phyloP scores from a whole-genome alignment of 2,888 invertebrate species.

The Hemithea aestivaria region DNA sequence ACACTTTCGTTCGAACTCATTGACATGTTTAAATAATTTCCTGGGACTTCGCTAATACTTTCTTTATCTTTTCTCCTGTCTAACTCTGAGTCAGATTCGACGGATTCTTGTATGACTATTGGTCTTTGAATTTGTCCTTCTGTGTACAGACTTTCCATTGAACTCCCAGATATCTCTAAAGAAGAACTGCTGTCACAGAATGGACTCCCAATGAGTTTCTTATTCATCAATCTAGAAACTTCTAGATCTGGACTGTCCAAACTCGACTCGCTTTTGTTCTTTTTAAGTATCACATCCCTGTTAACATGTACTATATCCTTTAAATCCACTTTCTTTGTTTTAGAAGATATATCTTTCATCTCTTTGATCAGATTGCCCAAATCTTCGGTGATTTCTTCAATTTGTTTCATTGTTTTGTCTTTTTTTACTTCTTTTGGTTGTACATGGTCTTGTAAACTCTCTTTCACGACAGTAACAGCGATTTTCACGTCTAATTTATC shows the following conservation, averaged over 20 bases:
- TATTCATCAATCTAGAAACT: conserved; percentile 71
- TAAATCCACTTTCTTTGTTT: conserved; percentile 34
- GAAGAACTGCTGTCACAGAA: conserved; percentile 71
- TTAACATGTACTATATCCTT: conserved; percentile 54
- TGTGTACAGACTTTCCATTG: conserved; percentile 66
- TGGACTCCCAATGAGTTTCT: conserved; percentile 52
- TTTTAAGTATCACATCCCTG: conserved; percentile 67
- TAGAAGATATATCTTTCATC: conserved; percentile 52
- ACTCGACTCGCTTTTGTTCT: conserved; percentile 74
- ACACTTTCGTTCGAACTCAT: conserved; percentile 73
- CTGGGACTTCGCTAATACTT: conserved; percentile 65
- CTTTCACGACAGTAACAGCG: conserved; percentile 44
- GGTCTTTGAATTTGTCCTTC: conserved; percentile 39
- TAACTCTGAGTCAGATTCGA: conserved; percentile 43
- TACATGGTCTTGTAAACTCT: conserved; percentile 32
- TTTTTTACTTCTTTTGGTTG: conserved; percentile 32
- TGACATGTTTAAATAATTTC: conserved; percentile 64
- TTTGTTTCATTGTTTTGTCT: conserved; percentile 54
- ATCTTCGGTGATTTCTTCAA: conserved; percentile 63
- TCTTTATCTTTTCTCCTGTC: conserved; percentile 59
- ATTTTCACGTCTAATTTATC: conserved; percentile 45
- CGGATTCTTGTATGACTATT: conserved; percentile 40
- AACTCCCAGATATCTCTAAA: conserved; percentile 71
- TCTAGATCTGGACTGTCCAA: conserved; percentile 75
- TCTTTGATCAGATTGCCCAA: conserved; percentile 64